phyloP scores from a whole-genome alignment of 1,140 invertebrate genomes.

The Cherax quadricarinatus region DNA sequence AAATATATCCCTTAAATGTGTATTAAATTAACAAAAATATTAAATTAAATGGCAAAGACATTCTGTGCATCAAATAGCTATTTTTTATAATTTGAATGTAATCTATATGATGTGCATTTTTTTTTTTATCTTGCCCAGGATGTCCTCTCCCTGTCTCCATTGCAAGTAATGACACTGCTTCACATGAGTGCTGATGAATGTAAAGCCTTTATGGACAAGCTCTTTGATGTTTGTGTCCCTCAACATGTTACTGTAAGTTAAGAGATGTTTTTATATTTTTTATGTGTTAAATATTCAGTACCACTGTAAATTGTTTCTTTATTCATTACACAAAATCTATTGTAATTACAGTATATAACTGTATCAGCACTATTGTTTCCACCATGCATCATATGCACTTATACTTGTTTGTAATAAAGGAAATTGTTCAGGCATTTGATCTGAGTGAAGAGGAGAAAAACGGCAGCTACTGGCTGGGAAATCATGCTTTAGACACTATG shows the following conservation, averaged over 20 bases:
- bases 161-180: slow-evolving; percentile 22
- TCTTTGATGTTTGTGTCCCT: slow-evolving; percentile 14
- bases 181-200: slow-evolving; percentile 29
- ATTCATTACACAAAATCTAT: background rate
- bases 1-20: no score
- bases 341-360: background rate
- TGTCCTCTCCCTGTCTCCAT: slow-evolving; percentile 16
- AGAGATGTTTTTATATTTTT: background rate
- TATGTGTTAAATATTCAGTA: background rate
- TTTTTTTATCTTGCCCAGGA: slow-evolving; percentile 1
- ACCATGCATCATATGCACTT: background rate
- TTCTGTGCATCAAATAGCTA: no score
- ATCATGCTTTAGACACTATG: background rate
- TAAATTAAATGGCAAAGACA: no score
- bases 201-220: slow-evolving; percentile 26
- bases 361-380: background rate
- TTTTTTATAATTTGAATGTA: no score
- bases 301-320: background rate
- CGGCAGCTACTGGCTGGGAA: slow-evolving; percentile 26
- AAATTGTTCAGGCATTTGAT: slow-evolving; percentile 14
- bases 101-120: no score
- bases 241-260: slow-evolving; percentile 4
- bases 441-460: slow-evolving; percentile 9
- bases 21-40: no score
- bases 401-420: background rate